These are phyloP conservation scores for Anticlea derivata DNA, from an alignment of 2,888 invertebrate species.

Conservation along the genomic window DNA sequence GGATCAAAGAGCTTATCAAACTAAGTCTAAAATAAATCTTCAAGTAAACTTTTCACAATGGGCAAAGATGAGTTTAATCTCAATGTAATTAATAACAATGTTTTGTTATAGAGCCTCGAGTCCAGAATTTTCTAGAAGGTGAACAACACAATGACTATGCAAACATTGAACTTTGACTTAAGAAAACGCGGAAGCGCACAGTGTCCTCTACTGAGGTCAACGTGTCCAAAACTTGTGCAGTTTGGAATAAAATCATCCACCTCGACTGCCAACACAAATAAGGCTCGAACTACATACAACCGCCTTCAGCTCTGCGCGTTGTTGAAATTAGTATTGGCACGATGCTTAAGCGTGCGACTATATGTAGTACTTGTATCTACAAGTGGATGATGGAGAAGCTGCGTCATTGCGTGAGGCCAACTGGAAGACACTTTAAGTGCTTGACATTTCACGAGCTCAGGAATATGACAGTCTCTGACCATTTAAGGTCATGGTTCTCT, in stretches of 20 bases:
- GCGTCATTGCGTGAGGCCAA: conserved; percentile 40
- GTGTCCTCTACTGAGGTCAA: conserved; percentile 15
- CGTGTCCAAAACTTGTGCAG: conserved; percentile 23
- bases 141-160: conserved; percentile 24
- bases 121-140: conserved; percentile 11
- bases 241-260: conserved; percentile 19
- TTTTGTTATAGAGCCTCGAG: conserved; percentile 3
- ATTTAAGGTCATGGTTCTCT: conserved; percentile 13
- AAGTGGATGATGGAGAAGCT: conserved; percentile 32
- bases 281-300: conserved; percentile 9
- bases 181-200: conserved; percentile 23
- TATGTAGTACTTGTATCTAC: neutral
- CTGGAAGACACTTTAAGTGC: conserved; percentile 17
- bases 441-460: conserved; percentile 21
- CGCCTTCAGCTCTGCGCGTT: neutral
- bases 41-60: neutral
- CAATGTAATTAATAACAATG: neutral
- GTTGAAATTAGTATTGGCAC: neutral
- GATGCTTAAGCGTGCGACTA: neutral
- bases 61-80: neutral
- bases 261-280: neutral
- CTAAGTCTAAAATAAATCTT: neutral
- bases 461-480: conserved; percentile 19
- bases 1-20: too few species aligned
- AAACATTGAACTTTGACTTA: conserved; percentile 25